Conservation (phyloP, 1,140 invertebrate species). For the Gerris buenoi region DNA sequence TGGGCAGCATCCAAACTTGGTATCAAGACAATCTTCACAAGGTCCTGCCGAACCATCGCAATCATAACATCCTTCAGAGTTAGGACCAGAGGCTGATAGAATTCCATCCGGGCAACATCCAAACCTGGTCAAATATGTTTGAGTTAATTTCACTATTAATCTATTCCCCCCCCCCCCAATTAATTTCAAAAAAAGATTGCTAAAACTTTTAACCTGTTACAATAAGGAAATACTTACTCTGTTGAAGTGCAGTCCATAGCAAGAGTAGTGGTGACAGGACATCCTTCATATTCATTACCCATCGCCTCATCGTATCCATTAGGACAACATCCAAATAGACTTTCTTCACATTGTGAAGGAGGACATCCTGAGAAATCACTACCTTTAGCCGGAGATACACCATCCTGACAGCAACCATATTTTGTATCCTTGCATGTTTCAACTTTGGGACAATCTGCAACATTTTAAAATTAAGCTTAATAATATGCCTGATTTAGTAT, state of each 20-base stretch:
- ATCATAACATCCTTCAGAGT: constrained; percentile 39
- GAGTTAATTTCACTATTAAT: no score
- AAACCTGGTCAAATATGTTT: no score
- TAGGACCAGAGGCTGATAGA: constrained; percentile 39
- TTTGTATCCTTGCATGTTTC: constrained; percentile 65
- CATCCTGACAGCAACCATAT: constrained; percentile 79
- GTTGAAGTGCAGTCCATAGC: constrained; percentile 43
- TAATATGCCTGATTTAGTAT: no score
- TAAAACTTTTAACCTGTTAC: no score
- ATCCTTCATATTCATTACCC: constrained; percentile 71
- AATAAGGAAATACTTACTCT: constrained; percentile 34
- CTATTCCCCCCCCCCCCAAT: no score
- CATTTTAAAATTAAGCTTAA: no score
- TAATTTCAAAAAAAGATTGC: no score
- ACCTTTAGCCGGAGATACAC: constrained; percentile 63
- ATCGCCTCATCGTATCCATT: constrained; percentile 61
- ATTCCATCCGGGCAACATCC: constrained; percentile 53
- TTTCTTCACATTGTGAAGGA: constrained; percentile 50
- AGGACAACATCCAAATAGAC: constrained; percentile 70
- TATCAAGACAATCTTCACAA: constrained; percentile 51
- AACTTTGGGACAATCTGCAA: constrained; percentile 45
- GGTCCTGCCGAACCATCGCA: constrained; percentile 22
- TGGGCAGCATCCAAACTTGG: constrained; percentile 50
- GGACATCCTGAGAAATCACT: constrained; percentile 61
- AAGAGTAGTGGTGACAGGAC: constrained; percentile 40